Percentiles rank a stretch among this genome's conserved stretches.
These are phyloP conservation scores for Tilapia sparmanii DNA, from an alignment of 2,113 vertebrate species.

Conservation along the genomic window DNA sequence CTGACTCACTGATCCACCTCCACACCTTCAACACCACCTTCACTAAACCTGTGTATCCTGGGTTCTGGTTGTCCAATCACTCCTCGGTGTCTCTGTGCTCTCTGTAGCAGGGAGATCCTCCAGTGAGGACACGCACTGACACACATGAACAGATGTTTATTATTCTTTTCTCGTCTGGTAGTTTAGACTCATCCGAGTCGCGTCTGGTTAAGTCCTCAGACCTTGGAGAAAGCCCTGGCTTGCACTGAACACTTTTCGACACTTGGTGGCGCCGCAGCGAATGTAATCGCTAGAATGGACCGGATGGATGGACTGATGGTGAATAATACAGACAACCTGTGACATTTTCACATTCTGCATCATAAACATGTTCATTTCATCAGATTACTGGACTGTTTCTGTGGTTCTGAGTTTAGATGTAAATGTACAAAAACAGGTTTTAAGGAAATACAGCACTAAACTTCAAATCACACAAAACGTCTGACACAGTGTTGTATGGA, in stretches of 20 bases:
- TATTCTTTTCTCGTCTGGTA: not conserved
- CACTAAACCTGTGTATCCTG: not conserved
- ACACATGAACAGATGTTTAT: not conserved
- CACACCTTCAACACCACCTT: not conserved
- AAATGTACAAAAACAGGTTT: not conserved
- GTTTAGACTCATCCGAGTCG: accelerated
- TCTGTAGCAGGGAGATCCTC: not conserved
- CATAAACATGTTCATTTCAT: not conserved
- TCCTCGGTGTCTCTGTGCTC: not conserved
- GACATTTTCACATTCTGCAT: not conserved
- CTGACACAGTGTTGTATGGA: accelerated
- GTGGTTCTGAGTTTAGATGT: not conserved
- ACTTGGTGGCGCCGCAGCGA: not conserved
- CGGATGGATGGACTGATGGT: not conserved
- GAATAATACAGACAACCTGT: not conserved
- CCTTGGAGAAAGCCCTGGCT: not conserved
- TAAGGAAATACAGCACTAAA: not conserved
- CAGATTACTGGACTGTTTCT: not conserved
- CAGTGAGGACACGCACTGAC: not conserved
- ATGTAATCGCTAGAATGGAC: not conserved
- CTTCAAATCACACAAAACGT: not conserved
- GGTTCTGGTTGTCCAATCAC: not conserved
- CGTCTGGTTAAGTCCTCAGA: not conserved
- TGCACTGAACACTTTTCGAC: not conserved
- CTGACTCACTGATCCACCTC: not conserved